Evolutionary conservation across 2,888 invertebrate genomes (phyloP).

Genomic region (Bombylius major): DNA sequence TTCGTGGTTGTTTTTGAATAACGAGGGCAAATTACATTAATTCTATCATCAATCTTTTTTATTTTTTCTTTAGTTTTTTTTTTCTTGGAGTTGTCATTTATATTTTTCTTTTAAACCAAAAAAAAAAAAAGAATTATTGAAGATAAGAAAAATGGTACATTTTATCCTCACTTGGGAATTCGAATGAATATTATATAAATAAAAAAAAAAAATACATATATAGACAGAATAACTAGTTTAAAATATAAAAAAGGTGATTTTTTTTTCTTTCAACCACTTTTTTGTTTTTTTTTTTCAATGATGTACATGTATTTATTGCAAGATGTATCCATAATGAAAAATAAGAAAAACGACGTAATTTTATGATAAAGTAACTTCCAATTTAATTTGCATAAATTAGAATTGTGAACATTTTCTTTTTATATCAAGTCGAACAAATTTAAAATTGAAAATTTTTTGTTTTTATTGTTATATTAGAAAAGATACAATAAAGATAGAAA

Average conservation of each 20-base stretch:
- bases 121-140: background rate
- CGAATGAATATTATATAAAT: constrained; percentile 1
- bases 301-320: no score
- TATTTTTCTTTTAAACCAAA: constrained; percentile 2
- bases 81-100: constrained; percentile 4
- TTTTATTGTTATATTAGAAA: no score
- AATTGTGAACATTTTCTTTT: background rate
- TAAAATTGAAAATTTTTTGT: no score
- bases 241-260: background rate
- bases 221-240: background rate
- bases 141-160: constrained; percentile 8
- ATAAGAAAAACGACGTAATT: no score
- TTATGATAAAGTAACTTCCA: background rate
- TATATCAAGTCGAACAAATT: background rate
- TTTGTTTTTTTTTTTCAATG: no score
- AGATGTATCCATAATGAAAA: no score
- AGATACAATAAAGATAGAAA: no score
- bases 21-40: constrained; percentile 13
- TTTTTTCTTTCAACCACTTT: no score
- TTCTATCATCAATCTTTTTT: constrained; percentile 13
- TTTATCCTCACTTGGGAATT: constrained; percentile 6
- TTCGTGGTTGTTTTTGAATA: constrained; percentile 7
- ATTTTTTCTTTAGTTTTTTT: no score
- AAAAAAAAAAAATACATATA: background rate
- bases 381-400: constrained; percentile 7